Base-by-base conservation (phyloP, 1,140 invertebrate genomes). In the Harlomillsia oculata region DNA sequence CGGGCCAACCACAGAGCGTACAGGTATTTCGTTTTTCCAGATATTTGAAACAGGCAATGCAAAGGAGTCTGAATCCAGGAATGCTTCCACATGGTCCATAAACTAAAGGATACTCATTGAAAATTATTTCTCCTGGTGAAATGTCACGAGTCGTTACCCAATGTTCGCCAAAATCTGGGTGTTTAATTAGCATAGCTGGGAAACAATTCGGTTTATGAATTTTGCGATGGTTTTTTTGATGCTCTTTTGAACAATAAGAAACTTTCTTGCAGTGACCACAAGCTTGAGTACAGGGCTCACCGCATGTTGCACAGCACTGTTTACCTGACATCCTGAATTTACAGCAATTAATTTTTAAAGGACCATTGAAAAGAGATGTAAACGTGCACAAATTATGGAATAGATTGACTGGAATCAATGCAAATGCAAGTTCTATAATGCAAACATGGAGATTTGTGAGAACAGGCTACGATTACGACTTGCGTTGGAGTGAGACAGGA, bases 121-220 rank as follows among this genome's bases (percentile, higher is more conserved):
- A 71, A 3, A 91, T 71, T 4, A 89, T 73, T 68, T 89, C 85
- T 1, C 86, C 85, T 18, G 77, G 71, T 60, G 80, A 77, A 3
- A 93, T 81, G 55, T 82, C 79, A 56, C 82, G 75, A 0, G 78
- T 80, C 0, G 88, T 83, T 34, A 84, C 76, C 58, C 89, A 72
- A 68, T 85, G 80, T 39, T 87, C 74, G 0, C 87, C 84, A 21
- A 79, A 67, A 18, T 66, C 66, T 2, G 70, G 62, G 64, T 78
- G 73, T 44, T 77, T 72, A 26, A 65, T 69, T 25, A 78, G 69
- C 16, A 29, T 46, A 25, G 44, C 64, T 8, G 53, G 43, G 6
- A 37, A 28, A 34, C 62, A 66, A 3, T 36, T 9, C 14, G 18
- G 11, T 34, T 54, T 74, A 41, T 73, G 72, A 11, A 26, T 39